Percentiles rank a stretch among this genome's conserved stretches.
These are phyloP conservation scores for Callyntrura guangdongensis DNA, from an alignment of 2,888 invertebrate species.

Conservation along the genomic window DNA sequence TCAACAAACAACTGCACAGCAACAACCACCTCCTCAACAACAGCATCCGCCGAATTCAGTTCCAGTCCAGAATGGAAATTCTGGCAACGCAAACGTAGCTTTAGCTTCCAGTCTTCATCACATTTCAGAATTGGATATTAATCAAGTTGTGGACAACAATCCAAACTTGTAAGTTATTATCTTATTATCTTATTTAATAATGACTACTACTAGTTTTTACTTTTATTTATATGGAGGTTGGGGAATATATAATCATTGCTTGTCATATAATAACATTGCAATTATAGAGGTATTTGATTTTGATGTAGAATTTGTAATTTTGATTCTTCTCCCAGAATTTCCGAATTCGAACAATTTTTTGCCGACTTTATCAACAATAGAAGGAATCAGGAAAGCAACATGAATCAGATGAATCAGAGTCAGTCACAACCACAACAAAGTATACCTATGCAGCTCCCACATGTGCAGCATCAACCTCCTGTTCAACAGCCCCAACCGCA, in stretches of 20 bases:
- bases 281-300: not conserved
- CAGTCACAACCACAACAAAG: constrained; percentile 30
- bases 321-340: constrained; percentile 49
- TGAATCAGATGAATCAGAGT: constrained; percentile 26
- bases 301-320: not conserved
- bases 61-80: constrained; percentile 58
- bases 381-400: constrained; percentile 44
- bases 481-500: constrained; percentile 44
- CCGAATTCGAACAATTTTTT: constrained; percentile 74
- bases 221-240: too few relatives aligned
- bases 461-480: constrained; percentile 57
- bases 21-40: not conserved
- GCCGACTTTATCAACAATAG: constrained; percentile 36
- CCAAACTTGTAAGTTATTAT: constrained; percentile 70
- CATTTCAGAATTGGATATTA: constrained; percentile 63
- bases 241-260: too few relatives aligned
- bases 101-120: constrained; percentile 42
- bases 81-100: constrained; percentile 40
- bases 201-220: not conserved
- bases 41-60: constrained; percentile 53
- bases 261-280: not conserved
- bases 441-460: constrained; percentile 41
- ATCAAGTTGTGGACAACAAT: constrained; percentile 64
- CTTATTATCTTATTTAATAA: not conserved
- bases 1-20: constrained; percentile 28